Percentiles rank a stretch among this genome's conserved stretches.
Evolutionary conservation across 2,113 vertebrate genomes (phyloP).

Genomic region (Pandion haliaetus): DNA sequence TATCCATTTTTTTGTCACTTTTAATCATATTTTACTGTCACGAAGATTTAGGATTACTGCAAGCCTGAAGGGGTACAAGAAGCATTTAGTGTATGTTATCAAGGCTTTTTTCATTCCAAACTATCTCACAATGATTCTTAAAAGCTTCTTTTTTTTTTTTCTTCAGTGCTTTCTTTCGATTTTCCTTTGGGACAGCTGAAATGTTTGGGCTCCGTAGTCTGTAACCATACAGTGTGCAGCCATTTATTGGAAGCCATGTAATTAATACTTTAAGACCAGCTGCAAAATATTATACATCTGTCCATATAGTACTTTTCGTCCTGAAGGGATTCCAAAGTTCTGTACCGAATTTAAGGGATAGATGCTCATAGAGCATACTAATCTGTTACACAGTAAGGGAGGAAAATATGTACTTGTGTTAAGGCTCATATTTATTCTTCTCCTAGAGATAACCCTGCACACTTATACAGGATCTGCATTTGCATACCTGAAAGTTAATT

Average conservation of each 20-base stretch:
- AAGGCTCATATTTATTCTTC: slow-evolving; percentile 5
- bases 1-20: neutral
- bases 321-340: neutral
- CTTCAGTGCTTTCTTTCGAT: neutral
- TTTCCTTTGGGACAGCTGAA: neutral
- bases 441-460: neutral
- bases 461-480: neutral
- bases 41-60: neutral
- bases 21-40: neutral
- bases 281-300: neutral
- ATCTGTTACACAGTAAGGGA: neutral
- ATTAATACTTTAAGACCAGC: neutral
- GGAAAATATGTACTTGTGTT: neutral
- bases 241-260: neutral
- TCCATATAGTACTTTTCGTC: neutral
- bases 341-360: neutral
- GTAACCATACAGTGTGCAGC: neutral
- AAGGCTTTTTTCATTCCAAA: neutral
- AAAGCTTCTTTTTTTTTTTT: neutral
- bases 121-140: neutral
- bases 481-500: slow-evolving; percentile 36
- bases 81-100: neutral
- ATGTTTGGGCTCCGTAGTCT: neutral
- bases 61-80: neutral
- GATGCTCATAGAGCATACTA: neutral